Percentiles rank a stretch among this genome's conserved stretches.
Evolutionary conservation across 2,888 invertebrate species (phyloP).

Genomic region (Pseudococcus jackbeardsleyi): DNA sequence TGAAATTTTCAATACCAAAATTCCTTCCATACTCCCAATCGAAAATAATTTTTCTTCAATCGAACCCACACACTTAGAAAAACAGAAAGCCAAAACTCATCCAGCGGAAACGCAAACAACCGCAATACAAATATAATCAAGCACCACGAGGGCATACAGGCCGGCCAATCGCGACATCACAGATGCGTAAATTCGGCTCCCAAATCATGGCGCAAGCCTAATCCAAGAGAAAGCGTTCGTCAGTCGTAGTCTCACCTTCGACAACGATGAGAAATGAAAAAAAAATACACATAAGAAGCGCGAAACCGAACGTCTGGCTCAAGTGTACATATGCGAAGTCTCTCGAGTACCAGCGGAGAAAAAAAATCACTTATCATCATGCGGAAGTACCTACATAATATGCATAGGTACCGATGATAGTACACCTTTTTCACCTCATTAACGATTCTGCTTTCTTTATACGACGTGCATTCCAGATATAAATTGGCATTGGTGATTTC

Average conservation of each 20-base stretch:
- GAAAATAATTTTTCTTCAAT: background rate
- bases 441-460: background rate
- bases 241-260: background rate
- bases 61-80: background rate
- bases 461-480: background rate
- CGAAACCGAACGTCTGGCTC: background rate
- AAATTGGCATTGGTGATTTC: background rate
- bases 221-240: background rate
- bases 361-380: constrained; percentile 30
- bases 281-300: background rate
- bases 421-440: constrained; percentile 38
- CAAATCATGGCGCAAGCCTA: background rate
- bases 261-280: background rate
- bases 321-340: background rate
- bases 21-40: no score
- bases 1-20: no score
- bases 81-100: background rate
- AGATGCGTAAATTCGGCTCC: background rate
- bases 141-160: background rate
- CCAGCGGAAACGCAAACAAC: background rate
- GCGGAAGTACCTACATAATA: background rate
- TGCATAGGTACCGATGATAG: background rate
- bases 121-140: background rate
- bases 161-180: background rate
- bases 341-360: background rate